Conservation (phyloP, 2,113 vertebrate species). For the Mastomys natalensis region DNA sequence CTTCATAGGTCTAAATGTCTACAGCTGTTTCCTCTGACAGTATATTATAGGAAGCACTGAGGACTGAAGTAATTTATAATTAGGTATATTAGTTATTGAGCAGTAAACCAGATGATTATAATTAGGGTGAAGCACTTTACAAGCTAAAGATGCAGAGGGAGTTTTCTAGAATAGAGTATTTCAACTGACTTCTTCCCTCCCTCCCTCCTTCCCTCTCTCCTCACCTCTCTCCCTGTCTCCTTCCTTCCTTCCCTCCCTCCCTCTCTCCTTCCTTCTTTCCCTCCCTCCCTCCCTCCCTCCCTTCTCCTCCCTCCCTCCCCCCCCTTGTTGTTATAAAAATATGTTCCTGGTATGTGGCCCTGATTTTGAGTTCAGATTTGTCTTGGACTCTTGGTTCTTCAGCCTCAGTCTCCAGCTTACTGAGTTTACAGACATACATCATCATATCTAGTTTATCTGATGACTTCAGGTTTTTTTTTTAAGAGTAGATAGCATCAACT, state of each 20-base stretch:
- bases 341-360: neutral
- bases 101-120: neutral
- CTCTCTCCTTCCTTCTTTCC: fast-evolving
- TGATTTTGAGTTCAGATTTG: neutral
- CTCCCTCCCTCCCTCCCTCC: too few relatives aligned
- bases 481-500: neutral
- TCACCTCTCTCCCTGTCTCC: neutral
- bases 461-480: neutral
- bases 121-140: neutral
- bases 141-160: neutral
- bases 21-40: neutral
- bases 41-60: neutral
- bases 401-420: neutral
- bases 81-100: neutral
- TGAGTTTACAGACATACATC: neutral
- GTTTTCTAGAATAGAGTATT: neutral
- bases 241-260: too few relatives aligned
- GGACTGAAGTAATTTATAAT: neutral
- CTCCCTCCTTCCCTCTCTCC: too few relatives aligned
- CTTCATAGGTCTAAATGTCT: neutral
- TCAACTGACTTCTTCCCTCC: neutral
- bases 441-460: neutral
- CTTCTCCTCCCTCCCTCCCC: too few relatives aligned
- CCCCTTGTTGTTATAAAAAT: neutral
- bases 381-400: neutral